A percentile compares a stretch with the other conserved stretches of the same genome.
Conservation (phyloP, 2,113 vertebrate genomes). For the Brachirus orientalis region DNA sequence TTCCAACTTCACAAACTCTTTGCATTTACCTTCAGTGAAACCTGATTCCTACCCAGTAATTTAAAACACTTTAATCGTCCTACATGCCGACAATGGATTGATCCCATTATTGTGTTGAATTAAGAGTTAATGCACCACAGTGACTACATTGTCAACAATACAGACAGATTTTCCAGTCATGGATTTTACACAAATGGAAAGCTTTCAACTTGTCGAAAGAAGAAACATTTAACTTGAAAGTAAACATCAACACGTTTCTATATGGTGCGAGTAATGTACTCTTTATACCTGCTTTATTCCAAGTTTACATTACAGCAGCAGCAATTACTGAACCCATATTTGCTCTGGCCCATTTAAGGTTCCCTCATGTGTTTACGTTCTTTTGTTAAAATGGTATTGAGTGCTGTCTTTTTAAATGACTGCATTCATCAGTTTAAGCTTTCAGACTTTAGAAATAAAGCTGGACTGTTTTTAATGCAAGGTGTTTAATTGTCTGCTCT, state of each 20-base stretch:
- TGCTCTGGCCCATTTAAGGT: conserved; percentile 4
- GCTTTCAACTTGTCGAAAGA: conserved; percentile 15
- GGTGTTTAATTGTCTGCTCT: conserved; percentile 69
- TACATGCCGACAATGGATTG: conserved; percentile 25
- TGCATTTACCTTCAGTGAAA: neutral
- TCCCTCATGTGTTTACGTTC: conserved; percentile 35
- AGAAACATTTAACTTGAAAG: conserved; percentile 34
- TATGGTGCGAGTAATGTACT: neutral
- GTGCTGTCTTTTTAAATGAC: conserved; percentile 53
- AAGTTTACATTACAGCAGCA: neutral
- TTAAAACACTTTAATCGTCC: conserved; percentile 23
- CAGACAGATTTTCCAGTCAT: neutral
- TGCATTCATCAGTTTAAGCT: conserved; percentile 59
- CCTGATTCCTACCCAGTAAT: conserved; percentile 42
- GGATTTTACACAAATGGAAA: conserved; percentile 28
- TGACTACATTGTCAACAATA: conserved; percentile 20
- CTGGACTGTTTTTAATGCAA: conserved; percentile 43
- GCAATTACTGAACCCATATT: neutral
- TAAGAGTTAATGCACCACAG: conserved; percentile 27
- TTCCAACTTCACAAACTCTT: neutral
- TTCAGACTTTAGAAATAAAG: conserved; percentile 60
- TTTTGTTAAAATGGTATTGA: conserved; percentile 48
- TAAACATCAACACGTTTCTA: conserved; percentile 1
- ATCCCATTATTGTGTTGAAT: conserved; percentile 25
- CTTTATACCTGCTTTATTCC: neutral